Conservation (phyloP, 2,113 vertebrate genomes). For the Colaptes auratus region DNA sequence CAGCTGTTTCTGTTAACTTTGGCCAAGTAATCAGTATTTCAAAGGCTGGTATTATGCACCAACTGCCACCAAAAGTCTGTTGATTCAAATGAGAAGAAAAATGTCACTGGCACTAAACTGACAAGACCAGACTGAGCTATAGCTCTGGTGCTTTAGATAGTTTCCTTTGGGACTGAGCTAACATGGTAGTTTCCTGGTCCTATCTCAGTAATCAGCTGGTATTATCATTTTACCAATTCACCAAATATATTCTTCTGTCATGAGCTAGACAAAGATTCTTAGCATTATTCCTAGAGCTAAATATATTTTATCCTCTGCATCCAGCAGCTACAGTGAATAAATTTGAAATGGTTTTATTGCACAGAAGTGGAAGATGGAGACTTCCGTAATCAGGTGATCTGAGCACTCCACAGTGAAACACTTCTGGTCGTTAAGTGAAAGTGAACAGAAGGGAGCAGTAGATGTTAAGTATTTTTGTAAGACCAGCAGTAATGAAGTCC, state of each 20-base stretch:
- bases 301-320: background rate
- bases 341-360: background rate
- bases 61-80: conserved; percentile 25
- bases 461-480: background rate
- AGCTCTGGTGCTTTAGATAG: background rate
- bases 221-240: background rate
- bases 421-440: background rate
- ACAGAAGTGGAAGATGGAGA: background rate
- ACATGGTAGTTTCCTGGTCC: background rate
- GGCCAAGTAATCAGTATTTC: conserved; percentile 45
- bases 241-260: background rate
- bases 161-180: background rate
- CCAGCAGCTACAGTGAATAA: background rate
- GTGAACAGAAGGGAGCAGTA: background rate
- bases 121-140: background rate
- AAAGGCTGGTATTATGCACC: conserved; percentile 34
- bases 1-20: conserved; percentile 64
- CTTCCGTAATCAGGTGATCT: background rate
- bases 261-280: background rate
- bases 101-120: background rate
- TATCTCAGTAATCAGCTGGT: background rate
- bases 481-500: background rate
- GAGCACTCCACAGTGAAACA: background rate
- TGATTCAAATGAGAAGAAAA: conserved; percentile 20
- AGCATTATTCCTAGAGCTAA: background rate